Evolutionary conservation across 23 tunicate species (phyloP), one percentile per base, ranked within the genome.

Genomic region (Clavelina lepadiformis): DNA sequence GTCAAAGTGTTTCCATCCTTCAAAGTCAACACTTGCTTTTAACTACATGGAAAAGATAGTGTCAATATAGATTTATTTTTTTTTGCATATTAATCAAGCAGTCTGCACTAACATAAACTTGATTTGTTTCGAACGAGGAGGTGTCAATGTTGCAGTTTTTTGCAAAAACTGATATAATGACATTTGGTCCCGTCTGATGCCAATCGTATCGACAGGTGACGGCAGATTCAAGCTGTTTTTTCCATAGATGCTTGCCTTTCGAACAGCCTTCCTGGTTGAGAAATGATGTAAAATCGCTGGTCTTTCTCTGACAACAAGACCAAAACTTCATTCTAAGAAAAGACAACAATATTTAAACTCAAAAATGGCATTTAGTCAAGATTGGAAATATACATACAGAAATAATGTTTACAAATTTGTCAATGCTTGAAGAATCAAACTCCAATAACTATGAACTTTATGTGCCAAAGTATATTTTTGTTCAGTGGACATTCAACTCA

Each of bases 231-330:
- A 24, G 57, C 27, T 41, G 36, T 27, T 45, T 61, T 46, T 71
- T 79, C 96, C 96, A 88, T 28, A 38, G 26, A 53, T 79, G 86
- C 8, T 38, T 33, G 3, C 96, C 96, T 31, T 67, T 77, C 29
- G 65, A 71, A 51, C 98, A 91, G 21, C 98, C 98, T 25, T 59
- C 82, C 57, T 91, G 98, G 68, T 62, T 56, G n/a, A 91, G 86
- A 50, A 91, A 91, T 18, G 98, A 41, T 1, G 78, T 77, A 44
- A 91, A 91, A 52, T 91, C 98, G 46, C 71, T 61, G 1, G 98
- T 83, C 60, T 91, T 91, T 27, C 98, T 34, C 35, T 77, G 47
- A 67, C 98, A 91, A 50, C 98, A 91, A 5, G 86, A 82, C 98
- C 98, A 91, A 61, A 65, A 91, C 35, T 91, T 91, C 92, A 91